Percentiles rank a stretch among this genome's conserved stretches.
These are phyloP conservation scores for Phylloscopus trochilus DNA, from an alignment of 2,113 vertebrate species.

Conservation along the genomic window DNA sequence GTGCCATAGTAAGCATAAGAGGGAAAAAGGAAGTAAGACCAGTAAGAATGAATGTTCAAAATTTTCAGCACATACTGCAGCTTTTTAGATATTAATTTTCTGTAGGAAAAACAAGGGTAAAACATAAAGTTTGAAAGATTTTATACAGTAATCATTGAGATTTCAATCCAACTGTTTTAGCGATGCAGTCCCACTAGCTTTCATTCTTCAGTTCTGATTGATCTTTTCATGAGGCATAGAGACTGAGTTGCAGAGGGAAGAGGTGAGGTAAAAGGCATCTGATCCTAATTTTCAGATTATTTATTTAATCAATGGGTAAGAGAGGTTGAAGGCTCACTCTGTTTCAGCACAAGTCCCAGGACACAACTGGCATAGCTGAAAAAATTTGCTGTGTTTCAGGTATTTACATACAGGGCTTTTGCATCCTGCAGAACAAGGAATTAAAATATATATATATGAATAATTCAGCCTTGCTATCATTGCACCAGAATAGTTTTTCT, in stretches of 20 bases:
- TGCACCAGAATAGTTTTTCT: neutral
- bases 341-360: neutral
- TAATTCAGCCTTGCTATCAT: neutral
- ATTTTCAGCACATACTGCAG: neutral
- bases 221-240: neutral
- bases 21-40: neutral
- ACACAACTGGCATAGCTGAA: neutral
- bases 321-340: neutral
- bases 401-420: neutral
- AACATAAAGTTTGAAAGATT: neutral
- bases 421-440: neutral
- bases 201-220: neutral
- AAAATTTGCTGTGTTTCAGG: neutral
- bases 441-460: neutral
- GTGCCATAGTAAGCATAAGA: neutral
- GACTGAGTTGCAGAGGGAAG: neutral
- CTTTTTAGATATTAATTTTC: neutral
- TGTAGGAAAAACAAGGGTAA: neutral
- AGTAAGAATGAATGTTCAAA: neutral
- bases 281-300: neutral
- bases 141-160: neutral
- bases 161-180: neutral
- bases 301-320: neutral
- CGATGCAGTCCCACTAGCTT: neutral
- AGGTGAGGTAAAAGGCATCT: neutral